Evolutionary conservation across 2,113 vertebrate genomes (phyloP), one percentile per base, ranked within the genome.

Genomic region (Pelmatolapia mariae): DNA sequence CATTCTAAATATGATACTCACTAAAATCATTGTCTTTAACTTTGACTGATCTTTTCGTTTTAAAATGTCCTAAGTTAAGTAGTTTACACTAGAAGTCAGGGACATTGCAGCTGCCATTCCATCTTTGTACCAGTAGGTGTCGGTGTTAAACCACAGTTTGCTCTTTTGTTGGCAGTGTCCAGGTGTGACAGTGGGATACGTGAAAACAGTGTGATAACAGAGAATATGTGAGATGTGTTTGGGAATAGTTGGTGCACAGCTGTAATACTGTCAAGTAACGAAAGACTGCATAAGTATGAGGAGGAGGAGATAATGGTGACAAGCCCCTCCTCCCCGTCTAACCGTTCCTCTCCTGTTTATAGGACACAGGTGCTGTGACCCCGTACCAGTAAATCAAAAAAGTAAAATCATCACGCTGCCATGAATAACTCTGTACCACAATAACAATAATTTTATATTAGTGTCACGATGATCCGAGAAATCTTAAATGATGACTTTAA

Each of bases 21-120:
- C 9, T 53, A n/a, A 53, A 0, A 53, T 53, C 0, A 1, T 0
- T 6, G 3, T 6, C 50, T 53, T 53, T 53, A n/a, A n/a, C 50
- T 53, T 53, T 53, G 2, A 53, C 50, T 53, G 50, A 53, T 53
- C 19, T 6, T 53, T 53, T 53, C 50, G 10, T 53, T 53, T 53
- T n/a, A 53, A 53, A 53, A 53, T 53, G 50, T 6, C 9, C 50
- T 53, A n/a, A 53, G 1, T 1, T 53, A 6, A 0, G 3, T 53
- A 0, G 5, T 53, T n/a, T 10, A 54, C 22, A 54, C n/a, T 54
- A 54, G 52, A 54, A 53, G 2, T 53, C 1, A 54, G 52, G 52
- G 52, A 54, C 52, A 6, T 54, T 53, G 52, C 10, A 0, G 52
- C 10, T 54, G n/a, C 52, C n/a, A 54, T 22, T 54, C 52, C 52